phyloP scores from a whole-genome alignment of 1,140 invertebrate genomes.

The Notospermus geniculatus region DNA sequence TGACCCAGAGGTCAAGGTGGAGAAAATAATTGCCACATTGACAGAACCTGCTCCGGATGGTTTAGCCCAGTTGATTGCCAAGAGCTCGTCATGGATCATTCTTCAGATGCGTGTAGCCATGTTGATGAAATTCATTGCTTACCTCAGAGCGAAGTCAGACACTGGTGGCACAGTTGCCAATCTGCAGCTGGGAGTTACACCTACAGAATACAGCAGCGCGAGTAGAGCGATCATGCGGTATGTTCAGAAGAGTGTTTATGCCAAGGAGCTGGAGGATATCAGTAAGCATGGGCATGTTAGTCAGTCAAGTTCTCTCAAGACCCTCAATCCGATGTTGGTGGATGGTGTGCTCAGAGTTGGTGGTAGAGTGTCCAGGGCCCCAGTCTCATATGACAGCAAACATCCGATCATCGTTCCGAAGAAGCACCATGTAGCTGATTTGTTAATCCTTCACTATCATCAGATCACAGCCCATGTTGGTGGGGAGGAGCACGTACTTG shows the following conservation, averaged over 20 bases:
- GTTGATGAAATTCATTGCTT: no score
- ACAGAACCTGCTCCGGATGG: no score
- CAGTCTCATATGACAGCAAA: constrained; percentile 1
- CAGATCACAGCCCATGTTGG: constrained; percentile 6
- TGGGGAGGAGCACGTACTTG: neutral
- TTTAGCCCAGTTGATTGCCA: no score
- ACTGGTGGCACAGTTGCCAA: neutral
- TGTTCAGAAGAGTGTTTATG: neutral
- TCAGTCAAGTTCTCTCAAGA: neutral
- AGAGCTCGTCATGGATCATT: no score
- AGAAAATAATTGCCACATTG: no score
- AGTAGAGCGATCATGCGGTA: no score
- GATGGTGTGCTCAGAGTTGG: constrained; percentile 5
- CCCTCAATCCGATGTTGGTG: neutral
- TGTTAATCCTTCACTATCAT: neutral
- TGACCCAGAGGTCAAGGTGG: no score
- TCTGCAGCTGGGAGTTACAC: no score
- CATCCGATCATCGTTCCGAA: constrained; percentile 11
- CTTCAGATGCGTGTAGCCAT: no score
- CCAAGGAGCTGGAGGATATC: neutral
- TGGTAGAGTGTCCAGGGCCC: neutral
- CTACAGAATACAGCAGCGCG: no score
- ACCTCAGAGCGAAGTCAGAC: no score
- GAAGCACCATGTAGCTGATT: neutral
- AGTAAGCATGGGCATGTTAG: neutral